Conservation (phyloP, 1,140 invertebrate species). For the Heliconius nattereri region DNA sequence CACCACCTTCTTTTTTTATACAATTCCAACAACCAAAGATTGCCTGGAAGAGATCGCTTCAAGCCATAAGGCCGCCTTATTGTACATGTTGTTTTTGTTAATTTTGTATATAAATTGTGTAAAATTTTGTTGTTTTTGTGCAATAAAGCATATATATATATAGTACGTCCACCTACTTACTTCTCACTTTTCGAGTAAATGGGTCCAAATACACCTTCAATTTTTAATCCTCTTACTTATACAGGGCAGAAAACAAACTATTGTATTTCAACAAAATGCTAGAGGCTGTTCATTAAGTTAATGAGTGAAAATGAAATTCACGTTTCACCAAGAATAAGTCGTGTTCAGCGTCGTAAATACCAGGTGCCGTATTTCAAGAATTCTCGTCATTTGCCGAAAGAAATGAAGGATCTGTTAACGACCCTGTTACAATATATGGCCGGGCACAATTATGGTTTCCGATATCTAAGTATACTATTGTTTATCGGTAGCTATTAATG, state of each 20-base stretch:
- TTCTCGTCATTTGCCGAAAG: conserved; percentile 24
- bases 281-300: conserved; percentile 31
- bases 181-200: background rate
- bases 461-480: background rate
- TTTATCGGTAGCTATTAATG: no score
- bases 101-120: no score
- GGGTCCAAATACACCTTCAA: background rate
- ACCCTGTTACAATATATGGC: conserved; percentile 2
- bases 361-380: conserved; percentile 25
- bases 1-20: no score
- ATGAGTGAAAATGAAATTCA: conserved; percentile 27
- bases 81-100: no score
- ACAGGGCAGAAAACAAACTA: background rate
- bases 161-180: no score
- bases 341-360: conserved; percentile 17
- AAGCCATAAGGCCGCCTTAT: no score
- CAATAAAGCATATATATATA: no score
- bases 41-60: no score
- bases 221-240: background rate
- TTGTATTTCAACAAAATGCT: conserved; percentile 14
- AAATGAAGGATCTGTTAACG: conserved; percentile 20
- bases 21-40: no score
- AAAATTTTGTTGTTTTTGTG: no score
- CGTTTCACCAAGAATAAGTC: conserved; percentile 20
- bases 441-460: background rate